Evolutionary conservation across 2,888 invertebrate genomes (phyloP), one percentile per base, ranked within the genome.

Genomic region (Omphaloscelis lunosa): DNA sequence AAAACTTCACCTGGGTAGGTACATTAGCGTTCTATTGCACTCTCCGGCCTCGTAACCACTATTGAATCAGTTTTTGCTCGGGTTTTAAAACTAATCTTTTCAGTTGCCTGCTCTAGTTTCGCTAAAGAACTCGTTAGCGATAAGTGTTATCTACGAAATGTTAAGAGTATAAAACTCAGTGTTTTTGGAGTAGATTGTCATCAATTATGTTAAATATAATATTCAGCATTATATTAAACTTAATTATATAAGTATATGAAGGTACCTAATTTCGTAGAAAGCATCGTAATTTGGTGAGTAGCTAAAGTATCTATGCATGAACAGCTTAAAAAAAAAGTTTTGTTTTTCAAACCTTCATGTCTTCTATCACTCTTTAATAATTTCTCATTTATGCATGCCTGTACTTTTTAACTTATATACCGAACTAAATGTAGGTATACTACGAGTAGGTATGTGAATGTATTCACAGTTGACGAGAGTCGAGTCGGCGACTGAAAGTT

Each of bases 401-500:
- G n/a, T 41, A 59, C n/a, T 45, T 7, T n/a, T n/a, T 20, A 48
- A 27, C 15, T 29, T 62, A 27, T n/a, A 41, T 45, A 8, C n/a
- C 2, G 15, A 66, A 39, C 63, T 48, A 76, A 48, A 27, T 12
- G 2, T 74, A 41, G 7, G 12, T 51, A 51, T 27, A 59, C 29
- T 65, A 53, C 7, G 62, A 61, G 63, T 58, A 67, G n/a, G 56
- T 48, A 53, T 67, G 75, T 74, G 65, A 79, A 83, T 65, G 41
- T 82, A 81, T 81, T 86, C 83, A 81, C 73, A 86, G 79, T 84
- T 85, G 79, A 86, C 68, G 79, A 85, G 84, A 83, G 80, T 77
- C 59, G 74, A 75, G 84, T 79, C 82, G 82, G 77, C 70, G 80
- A 62, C 71, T 77, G 82, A 89, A 89, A 89, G 82, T 88, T 88